Percentiles rank a stretch among this genome's conserved stretches.
Evolutionary conservation across 2,888 invertebrate species (phyloP).

Genomic region (Dendrolimus pini): DNA sequence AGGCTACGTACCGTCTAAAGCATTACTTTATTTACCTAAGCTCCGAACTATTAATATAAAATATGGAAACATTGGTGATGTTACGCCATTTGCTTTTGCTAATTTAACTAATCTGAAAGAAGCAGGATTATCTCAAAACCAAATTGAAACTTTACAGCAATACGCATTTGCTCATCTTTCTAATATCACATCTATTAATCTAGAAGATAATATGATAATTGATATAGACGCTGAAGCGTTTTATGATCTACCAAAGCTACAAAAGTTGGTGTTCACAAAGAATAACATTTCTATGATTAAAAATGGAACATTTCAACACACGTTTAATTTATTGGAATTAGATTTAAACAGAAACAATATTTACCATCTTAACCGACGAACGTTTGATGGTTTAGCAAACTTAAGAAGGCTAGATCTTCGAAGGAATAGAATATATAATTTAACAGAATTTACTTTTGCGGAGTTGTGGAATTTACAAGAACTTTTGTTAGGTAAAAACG

Average conservation of each 20-base stretch:
- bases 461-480: conserved; percentile 86
- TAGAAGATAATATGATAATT: conserved; percentile 86
- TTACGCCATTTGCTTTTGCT: conserved; percentile 84
- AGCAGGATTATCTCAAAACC: conserved; percentile 81
- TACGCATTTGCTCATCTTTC: conserved; percentile 85
- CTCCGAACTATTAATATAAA: conserved; percentile 82
- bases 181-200: conserved; percentile 80
- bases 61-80: conserved; percentile 82
- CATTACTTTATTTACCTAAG: conserved; percentile 80
- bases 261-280: conserved; percentile 87
- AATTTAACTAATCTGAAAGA: conserved; percentile 82
- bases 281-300: conserved; percentile 91
- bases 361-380: conserved; percentile 83
- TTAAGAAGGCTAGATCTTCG: conserved; percentile 85
- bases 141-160: conserved; percentile 80
- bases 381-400: conserved; percentile 85
- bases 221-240: conserved; percentile 86
- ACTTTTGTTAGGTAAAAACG: conserved; percentile 82
- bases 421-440: conserved; percentile 84
- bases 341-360: conserved; percentile 89
- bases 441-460: conserved; percentile 87
- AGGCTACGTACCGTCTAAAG: conserved; percentile 83
- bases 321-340: conserved; percentile 85
- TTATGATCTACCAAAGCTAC: conserved; percentile 82
- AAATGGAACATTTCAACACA: conserved; percentile 87